A percentile compares a stretch with the other conserved stretches of the same genome.
Evolutionary conservation across 64 coral and sea anemone species (phyloP).

Genomic region (Montipora capricornis): DNA sequence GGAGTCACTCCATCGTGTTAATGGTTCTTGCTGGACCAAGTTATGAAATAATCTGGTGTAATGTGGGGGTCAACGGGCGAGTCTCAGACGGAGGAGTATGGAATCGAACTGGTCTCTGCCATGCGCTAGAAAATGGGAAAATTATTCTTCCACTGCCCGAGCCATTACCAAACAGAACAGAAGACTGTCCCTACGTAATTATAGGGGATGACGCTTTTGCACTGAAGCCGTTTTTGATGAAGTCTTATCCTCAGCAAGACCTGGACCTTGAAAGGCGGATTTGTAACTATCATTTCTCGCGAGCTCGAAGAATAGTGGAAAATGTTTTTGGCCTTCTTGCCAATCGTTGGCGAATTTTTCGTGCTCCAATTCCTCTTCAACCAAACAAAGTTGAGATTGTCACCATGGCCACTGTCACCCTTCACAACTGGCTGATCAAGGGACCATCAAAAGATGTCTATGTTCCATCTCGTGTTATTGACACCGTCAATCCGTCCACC

Average conservation of each 20-base stretch:
- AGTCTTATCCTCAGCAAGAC: constrained; percentile 26
- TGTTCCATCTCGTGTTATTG: constrained; percentile 40
- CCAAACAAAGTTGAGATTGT: constrained; percentile 67
- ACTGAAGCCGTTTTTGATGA: constrained; percentile 43
- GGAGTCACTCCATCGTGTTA: too few relatives aligned
- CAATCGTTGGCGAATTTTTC: constrained; percentile 40
- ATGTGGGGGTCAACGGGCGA: constrained; percentile 29
- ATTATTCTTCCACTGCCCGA: constrained; percentile 41
- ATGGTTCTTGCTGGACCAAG: too few relatives aligned
- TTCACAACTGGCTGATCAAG: constrained; percentile 74
- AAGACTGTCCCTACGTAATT: constrained; percentile 51
- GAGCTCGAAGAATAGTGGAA: constrained; percentile 60
- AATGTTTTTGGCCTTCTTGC: constrained; percentile 65
- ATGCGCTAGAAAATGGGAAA: constrained; percentile 39
- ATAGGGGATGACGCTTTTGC: constrained; percentile 73
- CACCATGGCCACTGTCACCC: constrained; percentile 45
- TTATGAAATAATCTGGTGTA: not conserved
- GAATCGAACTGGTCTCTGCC: constrained; percentile 37
- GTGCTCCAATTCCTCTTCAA: constrained; percentile 42
- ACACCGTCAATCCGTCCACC: constrained; percentile 12
- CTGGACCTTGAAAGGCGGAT: constrained; percentile 52
- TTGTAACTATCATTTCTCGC: constrained; percentile 53
- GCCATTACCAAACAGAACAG: constrained; percentile 39
- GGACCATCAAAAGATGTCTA: constrained; percentile 27
- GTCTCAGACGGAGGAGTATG: constrained; percentile 57